Conservation (phyloP, 2,888 invertebrate species). For the Hoplodrina ambigua region DNA sequence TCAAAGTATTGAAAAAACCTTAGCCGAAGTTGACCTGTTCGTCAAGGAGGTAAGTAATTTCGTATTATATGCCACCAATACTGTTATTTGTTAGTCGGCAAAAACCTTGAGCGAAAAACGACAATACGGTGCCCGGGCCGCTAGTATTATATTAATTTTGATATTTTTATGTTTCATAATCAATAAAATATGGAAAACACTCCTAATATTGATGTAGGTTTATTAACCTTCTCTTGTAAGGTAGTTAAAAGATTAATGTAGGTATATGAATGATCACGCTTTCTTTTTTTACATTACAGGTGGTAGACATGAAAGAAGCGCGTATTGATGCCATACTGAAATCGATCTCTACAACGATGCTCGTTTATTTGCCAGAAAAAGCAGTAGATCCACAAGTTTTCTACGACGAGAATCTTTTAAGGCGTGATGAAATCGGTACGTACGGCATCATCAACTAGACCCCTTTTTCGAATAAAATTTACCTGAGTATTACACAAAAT, state of each 20-base stretch:
- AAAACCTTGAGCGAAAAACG: no score
- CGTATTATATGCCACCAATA: neutral
- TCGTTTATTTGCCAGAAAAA: slow-evolving; percentile 91
- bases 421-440: slow-evolving; percentile 88
- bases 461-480: no score
- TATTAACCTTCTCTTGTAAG: no score
- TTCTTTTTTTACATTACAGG: slow-evolving; percentile 70
- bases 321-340: slow-evolving; percentile 93
- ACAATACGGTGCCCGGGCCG: no score
- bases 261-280: no score
- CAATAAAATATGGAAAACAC: no score
- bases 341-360: slow-evolving; percentile 90
- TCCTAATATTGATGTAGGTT: no score
- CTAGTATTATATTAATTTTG: no score
- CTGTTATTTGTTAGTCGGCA: neutral
- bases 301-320: slow-evolving; percentile 94
- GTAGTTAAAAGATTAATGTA: no score
- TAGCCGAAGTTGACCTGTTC: slow-evolving; percentile 92
- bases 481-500: no score
- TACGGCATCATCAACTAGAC: neutral
- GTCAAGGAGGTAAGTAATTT: slow-evolving; percentile 89
- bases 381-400: slow-evolving; percentile 92
- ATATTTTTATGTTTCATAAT: no score
- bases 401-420: slow-evolving; percentile 91
- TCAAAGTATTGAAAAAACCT: slow-evolving; percentile 86